Evolutionary conservation across 1,140 invertebrate species (phyloP).

Genomic region (Rhizoglyphus robini): DNA sequence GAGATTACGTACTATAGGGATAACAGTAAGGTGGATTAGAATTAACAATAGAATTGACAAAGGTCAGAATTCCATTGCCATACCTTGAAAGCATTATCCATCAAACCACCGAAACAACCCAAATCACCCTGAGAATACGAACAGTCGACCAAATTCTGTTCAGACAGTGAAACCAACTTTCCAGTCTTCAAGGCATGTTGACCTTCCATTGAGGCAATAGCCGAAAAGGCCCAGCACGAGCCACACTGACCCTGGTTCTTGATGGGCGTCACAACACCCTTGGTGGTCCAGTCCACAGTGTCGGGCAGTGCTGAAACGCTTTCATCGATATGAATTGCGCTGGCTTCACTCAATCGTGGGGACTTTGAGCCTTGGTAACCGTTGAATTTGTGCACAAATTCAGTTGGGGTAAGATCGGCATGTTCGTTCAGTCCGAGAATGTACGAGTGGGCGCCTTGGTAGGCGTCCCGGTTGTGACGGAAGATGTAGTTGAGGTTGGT

Average conservation of each 20-base stretch:
- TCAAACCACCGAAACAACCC: conserved; percentile 24
- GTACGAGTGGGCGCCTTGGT: neutral
- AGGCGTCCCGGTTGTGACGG: neutral
- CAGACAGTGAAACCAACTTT: conserved; percentile 73
- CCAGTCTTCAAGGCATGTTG: conserved; percentile 78
- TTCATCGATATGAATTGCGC: conserved; percentile 30
- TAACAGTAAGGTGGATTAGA: too few relatives aligned
- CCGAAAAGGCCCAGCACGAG: conserved; percentile 85
- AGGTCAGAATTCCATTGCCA: too few relatives aligned
- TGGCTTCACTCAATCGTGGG: conserved; percentile 29
- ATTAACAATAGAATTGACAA: too few relatives aligned
- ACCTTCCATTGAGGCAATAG: conserved; percentile 84
- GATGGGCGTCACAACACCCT: conserved; percentile 57
- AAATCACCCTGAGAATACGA: conserved; percentile 80
- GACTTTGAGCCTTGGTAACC: conserved; percentile 51
- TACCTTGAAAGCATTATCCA: conserved; percentile 6
- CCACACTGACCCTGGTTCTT: conserved; percentile 58
- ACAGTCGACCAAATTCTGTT: conserved; percentile 95
- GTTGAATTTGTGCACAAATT: conserved; percentile 38
- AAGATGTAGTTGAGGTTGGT: neutral
- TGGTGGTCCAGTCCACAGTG: conserved; percentile 66
- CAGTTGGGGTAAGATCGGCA: conserved; percentile 35
- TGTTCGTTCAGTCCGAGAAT: conserved; percentile 12
- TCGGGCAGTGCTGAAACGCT: conserved; percentile 43
- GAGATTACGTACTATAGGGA: conserved; percentile 62